Base-by-base conservation (phyloP, 1,140 invertebrate species). In the Heliconius hermathena region DNA sequence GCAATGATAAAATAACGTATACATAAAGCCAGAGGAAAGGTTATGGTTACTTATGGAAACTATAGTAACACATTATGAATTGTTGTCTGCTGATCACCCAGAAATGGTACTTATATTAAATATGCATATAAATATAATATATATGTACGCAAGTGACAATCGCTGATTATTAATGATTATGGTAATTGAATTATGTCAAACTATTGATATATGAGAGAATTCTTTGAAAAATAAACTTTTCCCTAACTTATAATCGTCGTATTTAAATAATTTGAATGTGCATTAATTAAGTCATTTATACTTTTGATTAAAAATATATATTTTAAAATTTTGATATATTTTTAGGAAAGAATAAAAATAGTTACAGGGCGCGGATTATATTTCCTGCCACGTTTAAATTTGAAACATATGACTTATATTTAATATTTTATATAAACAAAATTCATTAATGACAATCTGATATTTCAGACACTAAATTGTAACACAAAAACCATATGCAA, bases 1-100 rank as follows among this genome's bases (percentile, higher is more conserved):
- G 54, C n/a, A 60, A 60, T 26, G 54, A 60, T 60, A 60, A 60
- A 60, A 60, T 60, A 60, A 60, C n/a, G 54, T 60, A 60, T 22
- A 66, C 60, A 66, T 66, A 66, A 13, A 66, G 22, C n/a, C n/a
- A 57, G n/a, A 57, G 22, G 11, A 26, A 29, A 66, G 5, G 22
- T 29, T 66, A 29, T 16, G 3, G 60, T 66, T 11, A 3, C 54
- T 60, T 11, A 66, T 29, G 9, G 9, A 66, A 26, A 66, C 13
- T 13, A 26, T 11, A 16, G 22, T 66, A 66, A 60, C 3, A 60
- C 6, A 18, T 66, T 66, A 26, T n/a, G n/a, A 66, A 29, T 66
- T 11, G 11, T 66, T 16, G 26, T 66, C 26, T 57, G 52, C n/a
- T 57, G 8, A 8, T 22, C n/a, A 22, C 0, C 22, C 20, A 57